Conservation (phyloP, 2,888 invertebrate genomes). For the Labia minor region DNA sequence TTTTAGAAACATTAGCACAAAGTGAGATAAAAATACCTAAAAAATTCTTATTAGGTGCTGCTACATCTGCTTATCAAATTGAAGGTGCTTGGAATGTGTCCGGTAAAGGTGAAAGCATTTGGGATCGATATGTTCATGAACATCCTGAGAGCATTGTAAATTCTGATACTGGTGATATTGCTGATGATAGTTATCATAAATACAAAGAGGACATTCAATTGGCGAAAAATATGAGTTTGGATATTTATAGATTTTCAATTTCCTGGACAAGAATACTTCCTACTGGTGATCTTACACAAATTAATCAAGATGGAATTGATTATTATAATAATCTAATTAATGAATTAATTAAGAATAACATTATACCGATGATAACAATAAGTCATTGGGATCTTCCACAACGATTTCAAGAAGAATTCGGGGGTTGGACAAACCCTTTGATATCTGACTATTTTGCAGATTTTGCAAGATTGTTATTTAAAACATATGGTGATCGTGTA, state of each 20-base stretch:
- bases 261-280: constrained; percentile 39
- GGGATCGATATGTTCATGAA: constrained; percentile 40
- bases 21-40: too few species aligned
- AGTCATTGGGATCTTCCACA: constrained; percentile 59
- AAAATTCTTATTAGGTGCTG: background rate
- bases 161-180: constrained; percentile 33
- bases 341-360: constrained; percentile 33
- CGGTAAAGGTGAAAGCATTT: constrained; percentile 53
- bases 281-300: constrained; percentile 29
- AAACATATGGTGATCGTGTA: constrained; percentile 50
- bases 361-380: constrained; percentile 44
- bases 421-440: constrained; percentile 47
- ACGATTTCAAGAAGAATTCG: constrained; percentile 46
- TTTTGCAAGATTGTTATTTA: constrained; percentile 49
- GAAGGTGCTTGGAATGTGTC: constrained; percentile 52
- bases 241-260: constrained; percentile 25
- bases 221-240: background rate
- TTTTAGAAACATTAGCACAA: too few species aligned
- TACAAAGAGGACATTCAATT: background rate
- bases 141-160: constrained; percentile 32
- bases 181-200: constrained; percentile 37
- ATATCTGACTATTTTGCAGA: constrained; percentile 46
- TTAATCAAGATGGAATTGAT: constrained; percentile 35
- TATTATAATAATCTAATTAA: constrained; percentile 37
- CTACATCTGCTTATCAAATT: constrained; percentile 48